Evolutionary conservation across 64 coral and sea anemone species (phyloP), one percentile per base, ranked within the genome.

Genomic region (Montipora efflorescens): DNA sequence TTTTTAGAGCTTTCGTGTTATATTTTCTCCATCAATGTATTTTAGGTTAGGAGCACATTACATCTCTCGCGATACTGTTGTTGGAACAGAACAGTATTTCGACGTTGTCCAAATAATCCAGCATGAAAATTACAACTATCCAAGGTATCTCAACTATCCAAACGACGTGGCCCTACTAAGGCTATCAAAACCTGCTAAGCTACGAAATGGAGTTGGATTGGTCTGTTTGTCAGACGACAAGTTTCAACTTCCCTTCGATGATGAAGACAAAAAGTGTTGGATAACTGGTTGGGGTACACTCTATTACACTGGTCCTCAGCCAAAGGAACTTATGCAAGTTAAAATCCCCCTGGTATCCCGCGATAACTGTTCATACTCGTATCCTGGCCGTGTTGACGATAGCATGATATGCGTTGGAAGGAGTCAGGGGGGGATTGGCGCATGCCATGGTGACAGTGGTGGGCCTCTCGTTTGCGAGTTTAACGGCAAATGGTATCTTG

Each of bases 201-300:
- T 88, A 6, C 48, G 47, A 72, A 76, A 72, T 57, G 85, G 67
- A 74, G 85, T 88, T 76, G 47, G 85, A 7, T 47, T 76, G 15
- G 85, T 88, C 49, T 88, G 85, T 12, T 51, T 74, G 4, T 58
- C 85, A 22, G 85, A 88, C 55, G 45, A 8, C 8, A 52, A 51
- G 2, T 72, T 74, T 72, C 68, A 50, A 47, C 85, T 75, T 76
- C 85, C 85, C 2, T 74, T 88, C 15, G 67, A 73, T 76, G 44
- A 74, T 14, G 18, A 22, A 16, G 23, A 58, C 67, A 88, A 76
- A 43, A 71, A 18, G 0, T 92, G 90, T 59, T 92, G 81, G 81
- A 92, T 91, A 1, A 78, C 81, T 25, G 94, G 94, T 0, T 95
- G 94, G 94, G 94, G 94, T n/a, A 90, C 47, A 51, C 75, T 95